Conservation (phyloP, 1,140 invertebrate species). For the Helicoverpa armigera region DNA sequence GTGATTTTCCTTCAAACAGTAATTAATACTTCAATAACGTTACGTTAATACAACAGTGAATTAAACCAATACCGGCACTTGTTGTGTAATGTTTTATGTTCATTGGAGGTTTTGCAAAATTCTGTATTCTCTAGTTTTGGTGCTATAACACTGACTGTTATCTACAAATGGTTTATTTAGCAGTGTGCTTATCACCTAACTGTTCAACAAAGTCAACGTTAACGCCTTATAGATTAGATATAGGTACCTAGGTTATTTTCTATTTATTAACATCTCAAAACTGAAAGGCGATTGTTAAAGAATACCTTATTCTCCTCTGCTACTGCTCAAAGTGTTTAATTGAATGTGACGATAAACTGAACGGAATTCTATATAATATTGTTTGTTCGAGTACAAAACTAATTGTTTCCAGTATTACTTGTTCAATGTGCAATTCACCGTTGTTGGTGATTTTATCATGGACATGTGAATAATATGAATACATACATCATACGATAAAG, state of each 20-base stretch:
- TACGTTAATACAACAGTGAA: slow-evolving; percentile 22
- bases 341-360: too few species aligned
- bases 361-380: too few species aligned
- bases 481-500: neutral
- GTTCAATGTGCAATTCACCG: too few species aligned
- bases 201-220: slow-evolving; percentile 55
- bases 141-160: slow-evolving; percentile 3
- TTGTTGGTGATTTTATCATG: neutral
- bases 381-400: too few species aligned
- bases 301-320: too few species aligned
- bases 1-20: slow-evolving; percentile 35
- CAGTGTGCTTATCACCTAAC: slow-evolving; percentile 57
- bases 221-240: slow-evolving; percentile 54
- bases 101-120: slow-evolving; percentile 11
- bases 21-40: slow-evolving; percentile 41
- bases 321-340: too few species aligned
- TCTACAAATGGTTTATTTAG: slow-evolving; percentile 37
- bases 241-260: neutral
- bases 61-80: slow-evolving; percentile 5
- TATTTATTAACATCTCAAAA: neutral
- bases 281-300: too few species aligned
- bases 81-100: slow-evolving; percentile 31
- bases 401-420: too few species aligned
- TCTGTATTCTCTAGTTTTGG: slow-evolving; percentile 1
- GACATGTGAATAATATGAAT: neutral